Percentiles rank a stretch among this genome's conserved stretches.
These are phyloP conservation scores for Ricordea florida DNA, from an alignment of 92 coral and sea anemone species.

Conservation along the genomic window DNA sequence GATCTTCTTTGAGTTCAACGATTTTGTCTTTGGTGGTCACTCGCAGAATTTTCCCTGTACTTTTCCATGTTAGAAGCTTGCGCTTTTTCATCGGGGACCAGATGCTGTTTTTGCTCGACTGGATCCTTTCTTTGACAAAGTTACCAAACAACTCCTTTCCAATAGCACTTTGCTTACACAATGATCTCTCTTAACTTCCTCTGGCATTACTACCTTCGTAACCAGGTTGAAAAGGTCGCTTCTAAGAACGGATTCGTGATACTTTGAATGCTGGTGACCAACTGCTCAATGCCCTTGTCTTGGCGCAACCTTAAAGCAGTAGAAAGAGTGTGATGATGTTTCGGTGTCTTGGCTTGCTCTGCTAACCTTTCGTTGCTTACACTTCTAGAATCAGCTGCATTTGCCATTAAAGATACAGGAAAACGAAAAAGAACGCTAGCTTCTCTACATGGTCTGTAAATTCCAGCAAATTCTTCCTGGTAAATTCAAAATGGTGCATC, in stretches of 20 bases:
- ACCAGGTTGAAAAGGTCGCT: constrained; percentile 48
- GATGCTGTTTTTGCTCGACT: constrained; percentile 10
- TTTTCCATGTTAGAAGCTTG: constrained; percentile 49
- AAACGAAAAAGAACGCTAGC: too few relatives aligned
- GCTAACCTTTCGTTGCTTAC: constrained; percentile 3
- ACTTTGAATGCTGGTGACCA: constrained; percentile 15
- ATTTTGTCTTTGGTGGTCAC: constrained; percentile 25
- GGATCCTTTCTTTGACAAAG: constrained; percentile 26
- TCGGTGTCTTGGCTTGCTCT: constrained; percentile 31
- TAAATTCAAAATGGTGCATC: too few relatives aligned
- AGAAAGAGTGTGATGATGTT: constrained; percentile 30
- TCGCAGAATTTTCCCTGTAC: background rate
- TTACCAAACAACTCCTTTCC: constrained; percentile 4
- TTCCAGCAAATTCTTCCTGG: too few relatives aligned
- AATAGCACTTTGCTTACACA: constrained; percentile 39
- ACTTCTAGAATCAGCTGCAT: background rate
- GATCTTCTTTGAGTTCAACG: constrained; percentile 31
- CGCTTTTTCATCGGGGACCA: constrained; percentile 42
- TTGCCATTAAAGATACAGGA: background rate
- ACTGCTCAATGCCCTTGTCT: constrained; percentile 42
- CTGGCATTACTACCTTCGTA: constrained; percentile 48
- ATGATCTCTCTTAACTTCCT: constrained; percentile 49
- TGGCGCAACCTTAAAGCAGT: constrained; percentile 24
- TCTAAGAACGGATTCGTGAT: constrained; percentile 53
- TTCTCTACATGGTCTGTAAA: too few relatives aligned